A percentile compares a stretch with the other conserved stretches of the same genome.
These are phyloP conservation scores for Orthonevra nobilis DNA, from an alignment of 2,888 invertebrate genomes.

Conservation along the genomic window DNA sequence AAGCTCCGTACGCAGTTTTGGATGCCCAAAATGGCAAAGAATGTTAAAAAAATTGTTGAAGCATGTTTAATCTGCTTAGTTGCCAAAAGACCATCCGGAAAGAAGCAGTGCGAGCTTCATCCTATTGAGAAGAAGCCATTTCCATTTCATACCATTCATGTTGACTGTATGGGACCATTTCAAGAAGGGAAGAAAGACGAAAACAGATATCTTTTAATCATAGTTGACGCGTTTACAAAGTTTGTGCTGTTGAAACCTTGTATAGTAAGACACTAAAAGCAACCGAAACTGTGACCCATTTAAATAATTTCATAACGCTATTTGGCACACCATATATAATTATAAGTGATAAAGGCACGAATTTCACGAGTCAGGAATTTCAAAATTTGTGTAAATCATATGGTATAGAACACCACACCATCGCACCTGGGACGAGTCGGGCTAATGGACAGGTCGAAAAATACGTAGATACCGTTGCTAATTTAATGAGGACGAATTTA, in stretches of 20 bases:
- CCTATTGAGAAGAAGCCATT: neutral
- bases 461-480: slow-evolving; percentile 21
- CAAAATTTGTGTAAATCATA: slow-evolving; percentile 2
- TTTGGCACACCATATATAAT: slow-evolving; percentile 5
- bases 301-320: neutral
- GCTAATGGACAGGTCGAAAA: slow-evolving; percentile 14
- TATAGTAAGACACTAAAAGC: neutral
- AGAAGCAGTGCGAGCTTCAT: slow-evolving; percentile 44
- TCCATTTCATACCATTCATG: slow-evolving; percentile 1
- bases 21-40: slow-evolving; percentile 54
- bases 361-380: slow-evolving; percentile 30
- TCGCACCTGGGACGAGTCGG: slow-evolving; percentile 27
- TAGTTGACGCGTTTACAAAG: neutral
- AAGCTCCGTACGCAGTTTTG: slow-evolving; percentile 53
- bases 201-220: neutral
- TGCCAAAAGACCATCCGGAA: slow-evolving; percentile 58
- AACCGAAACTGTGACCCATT: neutral
- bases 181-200: neutral
- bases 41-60: slow-evolving; percentile 55
- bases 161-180: slow-evolving; percentile 7
- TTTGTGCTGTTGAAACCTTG: no score
- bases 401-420: slow-evolving; percentile 22
- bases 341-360: slow-evolving; percentile 23
- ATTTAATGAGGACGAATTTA: slow-evolving; percentile 16
- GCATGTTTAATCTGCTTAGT: slow-evolving; percentile 30